phyloP scores from a whole-genome alignment of 2,888 invertebrate genomes.

The Parapristionchus giblindavisi region DNA sequence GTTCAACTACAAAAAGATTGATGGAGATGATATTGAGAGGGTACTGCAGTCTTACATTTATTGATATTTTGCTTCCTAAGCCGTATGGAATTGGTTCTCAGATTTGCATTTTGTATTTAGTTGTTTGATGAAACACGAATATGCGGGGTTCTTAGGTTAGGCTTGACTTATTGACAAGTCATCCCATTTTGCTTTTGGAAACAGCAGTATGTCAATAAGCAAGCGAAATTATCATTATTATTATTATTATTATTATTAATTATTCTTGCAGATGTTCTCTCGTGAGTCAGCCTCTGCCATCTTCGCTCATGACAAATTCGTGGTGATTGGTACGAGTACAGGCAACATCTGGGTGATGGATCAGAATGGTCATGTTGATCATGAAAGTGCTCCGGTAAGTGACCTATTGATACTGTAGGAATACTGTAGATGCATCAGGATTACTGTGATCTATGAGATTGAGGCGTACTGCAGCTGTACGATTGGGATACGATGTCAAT shows the following conservation, averaged over 20 bases:
- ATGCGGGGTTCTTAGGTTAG: background rate
- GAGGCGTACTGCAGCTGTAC: no score
- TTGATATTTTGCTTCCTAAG: no score
- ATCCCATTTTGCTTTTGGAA: no score
- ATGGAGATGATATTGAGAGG: constrained; percentile 40
- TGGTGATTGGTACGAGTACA: constrained; percentile 61
- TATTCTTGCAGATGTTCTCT: constrained; percentile 46
- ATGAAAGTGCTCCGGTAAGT: constrained; percentile 52
- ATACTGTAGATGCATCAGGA: no score
- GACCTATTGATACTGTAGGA: background rate
- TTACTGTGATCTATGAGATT: no score
- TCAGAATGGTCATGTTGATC: constrained; percentile 60
- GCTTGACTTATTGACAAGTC: background rate
- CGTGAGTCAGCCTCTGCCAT: constrained; percentile 60
- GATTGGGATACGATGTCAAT: no score
- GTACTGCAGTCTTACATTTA: no score
- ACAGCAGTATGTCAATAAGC: no score
- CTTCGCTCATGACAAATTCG: constrained; percentile 66
- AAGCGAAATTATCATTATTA: no score
- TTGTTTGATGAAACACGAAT: no score
- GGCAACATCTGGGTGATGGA: constrained; percentile 65
- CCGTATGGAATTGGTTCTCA: no score
- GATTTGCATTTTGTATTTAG: no score
- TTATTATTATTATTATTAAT: background rate
- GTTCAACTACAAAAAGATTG: constrained; percentile 64